These are phyloP conservation scores for Casuarius casuarius DNA, from an alignment of 2,113 vertebrate genomes.

Conservation along the genomic window DNA sequence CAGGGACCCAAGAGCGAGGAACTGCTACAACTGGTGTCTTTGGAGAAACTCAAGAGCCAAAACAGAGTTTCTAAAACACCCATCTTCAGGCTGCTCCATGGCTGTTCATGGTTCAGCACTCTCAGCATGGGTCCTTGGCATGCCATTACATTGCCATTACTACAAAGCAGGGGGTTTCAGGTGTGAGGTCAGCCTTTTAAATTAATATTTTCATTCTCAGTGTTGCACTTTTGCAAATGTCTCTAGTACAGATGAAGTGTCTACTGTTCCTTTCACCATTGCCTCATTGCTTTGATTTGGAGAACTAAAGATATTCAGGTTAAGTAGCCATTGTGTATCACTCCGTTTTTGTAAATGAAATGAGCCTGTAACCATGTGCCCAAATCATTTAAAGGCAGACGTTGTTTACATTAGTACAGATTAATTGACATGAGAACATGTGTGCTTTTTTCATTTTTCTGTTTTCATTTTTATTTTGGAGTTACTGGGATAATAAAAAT, in stretches of 20 bases:
- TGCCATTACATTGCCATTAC: background rate
- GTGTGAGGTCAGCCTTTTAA: conserved; percentile 3
- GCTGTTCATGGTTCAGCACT: background rate
- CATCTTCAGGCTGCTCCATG: background rate
- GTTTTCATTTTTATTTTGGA: conserved; percentile 14
- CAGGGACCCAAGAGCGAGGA: background rate
- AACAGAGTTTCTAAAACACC: background rate
- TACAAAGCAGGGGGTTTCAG: background rate
- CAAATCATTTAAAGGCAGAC: background rate
- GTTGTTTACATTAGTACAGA: conserved; percentile 9
- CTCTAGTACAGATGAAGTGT: conserved; percentile 22
- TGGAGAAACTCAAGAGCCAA: background rate
- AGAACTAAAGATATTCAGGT: conserved; percentile 52
- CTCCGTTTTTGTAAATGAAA: conserved; percentile 17
- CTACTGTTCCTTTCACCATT: conserved; percentile 30
- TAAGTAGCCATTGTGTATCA: conserved; percentile 19
- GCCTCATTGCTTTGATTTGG: conserved; percentile 47
- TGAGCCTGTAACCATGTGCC: background rate
- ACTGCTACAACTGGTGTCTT: background rate
- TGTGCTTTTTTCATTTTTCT: background rate
- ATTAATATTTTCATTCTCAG: conserved; percentile 24
- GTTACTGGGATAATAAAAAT: background rate
- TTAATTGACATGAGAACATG: background rate
- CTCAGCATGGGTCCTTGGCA: background rate
- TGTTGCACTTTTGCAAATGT: conserved; percentile 15